Evolutionary conservation across 2,888 invertebrate genomes (phyloP).

Genomic region (Chymomyza caudatula): DNA sequence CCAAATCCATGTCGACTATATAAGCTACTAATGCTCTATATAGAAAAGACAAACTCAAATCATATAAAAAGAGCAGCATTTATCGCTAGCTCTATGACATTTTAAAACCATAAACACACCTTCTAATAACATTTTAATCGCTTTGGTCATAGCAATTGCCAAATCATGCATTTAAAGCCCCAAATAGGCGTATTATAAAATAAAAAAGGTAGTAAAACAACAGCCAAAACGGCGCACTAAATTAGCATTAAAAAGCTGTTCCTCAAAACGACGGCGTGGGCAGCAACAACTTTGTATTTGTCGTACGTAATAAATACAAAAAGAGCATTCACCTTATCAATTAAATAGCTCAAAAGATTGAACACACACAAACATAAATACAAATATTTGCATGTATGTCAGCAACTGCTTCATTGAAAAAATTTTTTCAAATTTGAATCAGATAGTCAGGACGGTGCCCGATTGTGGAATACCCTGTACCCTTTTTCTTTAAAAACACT

Average conservation of each 20-base stretch:
- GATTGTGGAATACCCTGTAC: too few relatives aligned
- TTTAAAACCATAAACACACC: not conserved
- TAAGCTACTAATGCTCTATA: too few relatives aligned
- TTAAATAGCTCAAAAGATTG: not conserved
- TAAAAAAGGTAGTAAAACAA: not conserved
- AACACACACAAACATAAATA: not conserved
- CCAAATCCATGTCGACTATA: too few relatives aligned
- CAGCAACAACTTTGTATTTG: not conserved
- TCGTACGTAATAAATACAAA: not conserved
- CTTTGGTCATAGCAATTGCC: not conserved
- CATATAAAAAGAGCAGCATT: not conserved
- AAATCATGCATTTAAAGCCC: not conserved
- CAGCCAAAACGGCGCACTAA: not conserved
- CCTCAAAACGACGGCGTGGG: not conserved
- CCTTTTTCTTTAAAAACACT: too few relatives aligned
- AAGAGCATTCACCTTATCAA: not conserved
- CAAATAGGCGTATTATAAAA: not conserved
- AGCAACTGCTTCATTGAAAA: conserved; percentile 36
- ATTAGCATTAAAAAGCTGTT: not conserved
- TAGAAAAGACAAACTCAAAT: too few relatives aligned
- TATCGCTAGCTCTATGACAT: not conserved
- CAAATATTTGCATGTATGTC: not conserved
- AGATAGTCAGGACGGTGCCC: too few relatives aligned
- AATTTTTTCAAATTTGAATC: too few relatives aligned
- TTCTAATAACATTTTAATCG: not conserved